Conservation (phyloP, 2,888 invertebrate species). For the Acronicta psi region DNA sequence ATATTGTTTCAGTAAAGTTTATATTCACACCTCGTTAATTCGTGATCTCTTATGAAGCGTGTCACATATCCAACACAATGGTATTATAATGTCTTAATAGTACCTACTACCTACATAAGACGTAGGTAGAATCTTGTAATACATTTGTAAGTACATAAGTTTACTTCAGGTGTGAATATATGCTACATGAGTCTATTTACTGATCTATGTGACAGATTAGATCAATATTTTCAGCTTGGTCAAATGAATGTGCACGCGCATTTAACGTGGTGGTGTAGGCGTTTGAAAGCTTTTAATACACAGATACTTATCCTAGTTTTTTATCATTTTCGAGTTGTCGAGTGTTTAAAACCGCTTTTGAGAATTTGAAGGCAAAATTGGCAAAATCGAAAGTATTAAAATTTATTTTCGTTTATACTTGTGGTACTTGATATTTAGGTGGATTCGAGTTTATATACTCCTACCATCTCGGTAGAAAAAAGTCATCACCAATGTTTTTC, state of each 20-base stretch:
- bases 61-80: constrained; percentile 64
- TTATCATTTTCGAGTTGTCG: too few relatives aligned
- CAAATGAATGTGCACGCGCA: constrained; percentile 6
- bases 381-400: too few relatives aligned
- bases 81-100: constrained; percentile 36
- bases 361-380: too few relatives aligned
- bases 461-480: too few relatives aligned
- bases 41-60: constrained; percentile 71
- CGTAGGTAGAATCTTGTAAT: constrained; percentile 6
- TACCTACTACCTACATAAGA: too few relatives aligned
- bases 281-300: background rate
- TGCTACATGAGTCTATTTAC: constrained; percentile 23
- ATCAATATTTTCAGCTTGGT: constrained; percentile 23
- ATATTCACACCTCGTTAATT: constrained; percentile 68
- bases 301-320: too few relatives aligned
- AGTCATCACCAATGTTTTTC: too few relatives aligned
- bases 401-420: too few relatives aligned
- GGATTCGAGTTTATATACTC: too few relatives aligned
- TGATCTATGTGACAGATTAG: constrained; percentile 26
- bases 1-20: constrained; percentile 50
- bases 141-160: constrained; percentile 20
- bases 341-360: too few relatives aligned
- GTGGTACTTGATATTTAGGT: too few relatives aligned
- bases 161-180: constrained; percentile 40
- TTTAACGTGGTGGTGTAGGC: constrained; percentile 11